Percentiles rank a stretch among this genome's conserved stretches.
phyloP scores from a whole-genome alignment of 2,113 vertebrate species.

The Spheniscus mendiculus region DNA sequence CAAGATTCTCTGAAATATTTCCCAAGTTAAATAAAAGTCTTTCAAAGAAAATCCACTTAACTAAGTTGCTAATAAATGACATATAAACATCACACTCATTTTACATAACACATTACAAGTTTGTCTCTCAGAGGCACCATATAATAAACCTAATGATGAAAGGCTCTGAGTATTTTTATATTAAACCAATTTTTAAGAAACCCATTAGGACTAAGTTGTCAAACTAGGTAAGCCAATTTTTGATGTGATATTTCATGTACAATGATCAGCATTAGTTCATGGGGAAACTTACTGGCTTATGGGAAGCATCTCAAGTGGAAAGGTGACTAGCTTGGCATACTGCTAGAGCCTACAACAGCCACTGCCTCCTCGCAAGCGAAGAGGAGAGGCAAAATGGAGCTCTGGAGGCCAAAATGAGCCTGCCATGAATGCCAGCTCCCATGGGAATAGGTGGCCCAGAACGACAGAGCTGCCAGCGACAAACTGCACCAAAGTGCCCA shows the following conservation, averaged over 20 bases:
- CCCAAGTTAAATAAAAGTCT: not conserved
- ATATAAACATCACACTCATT: not conserved
- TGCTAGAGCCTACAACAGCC: not conserved
- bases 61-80: not conserved
- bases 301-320: not conserved
- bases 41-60: not conserved
- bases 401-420: not conserved
- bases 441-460: not conserved
- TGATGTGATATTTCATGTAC: not conserved
- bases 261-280: not conserved
- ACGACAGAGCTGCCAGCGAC: not conserved
- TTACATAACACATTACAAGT: not conserved
- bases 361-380: not conserved
- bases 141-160: not conserved
- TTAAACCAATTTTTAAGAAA: not conserved
- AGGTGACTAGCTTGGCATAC: not conserved
- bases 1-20: not conserved
- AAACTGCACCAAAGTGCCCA: not conserved
- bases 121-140: not conserved
- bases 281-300: not conserved
- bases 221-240: not conserved
- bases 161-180: not conserved
- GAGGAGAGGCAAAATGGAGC: not conserved
- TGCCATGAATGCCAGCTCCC: not conserved
- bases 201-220: not conserved